phyloP scores from a whole-genome alignment of 2,797 vertebrate species.

The Micrastur ruficollis region DNA sequence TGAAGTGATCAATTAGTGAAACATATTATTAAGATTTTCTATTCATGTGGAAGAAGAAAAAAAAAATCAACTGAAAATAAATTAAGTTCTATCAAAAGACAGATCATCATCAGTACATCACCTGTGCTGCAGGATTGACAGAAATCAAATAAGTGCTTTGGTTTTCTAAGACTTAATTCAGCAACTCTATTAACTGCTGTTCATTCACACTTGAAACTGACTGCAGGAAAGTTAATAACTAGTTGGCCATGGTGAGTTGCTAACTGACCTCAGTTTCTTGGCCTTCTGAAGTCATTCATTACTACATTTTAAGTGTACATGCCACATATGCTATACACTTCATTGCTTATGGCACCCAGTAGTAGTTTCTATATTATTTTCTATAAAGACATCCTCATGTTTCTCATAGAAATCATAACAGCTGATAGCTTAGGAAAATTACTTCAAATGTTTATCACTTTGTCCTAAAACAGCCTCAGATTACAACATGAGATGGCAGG shows the following conservation, averaged over 20 bases:
- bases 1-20: not conserved
- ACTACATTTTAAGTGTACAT: not conserved
- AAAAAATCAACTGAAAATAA: not conserved
- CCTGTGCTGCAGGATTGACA: not conserved
- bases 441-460: not conserved
- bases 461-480: not conserved
- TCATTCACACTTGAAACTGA: not conserved
- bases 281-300: not conserved
- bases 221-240: not conserved
- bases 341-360: not conserved
- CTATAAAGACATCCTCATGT: not conserved
- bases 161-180: not conserved
- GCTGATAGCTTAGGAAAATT: not conserved
- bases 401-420: not conserved
- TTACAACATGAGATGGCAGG: too few relatives aligned
- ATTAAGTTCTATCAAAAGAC: not conserved
- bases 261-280: not conserved
- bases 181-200: not conserved
- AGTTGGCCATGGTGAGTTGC: not conserved
- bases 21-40: not conserved
- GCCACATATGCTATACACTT: not conserved
- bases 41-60: not conserved
- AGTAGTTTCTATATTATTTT: not conserved
- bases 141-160: not conserved
- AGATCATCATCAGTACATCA: not conserved